Percentiles rank a stretch among this genome's conserved stretches.
These are phyloP conservation scores for Leguminivora glycinivorella DNA, from an alignment of 1,140 invertebrate species.

Conservation along the genomic window DNA sequence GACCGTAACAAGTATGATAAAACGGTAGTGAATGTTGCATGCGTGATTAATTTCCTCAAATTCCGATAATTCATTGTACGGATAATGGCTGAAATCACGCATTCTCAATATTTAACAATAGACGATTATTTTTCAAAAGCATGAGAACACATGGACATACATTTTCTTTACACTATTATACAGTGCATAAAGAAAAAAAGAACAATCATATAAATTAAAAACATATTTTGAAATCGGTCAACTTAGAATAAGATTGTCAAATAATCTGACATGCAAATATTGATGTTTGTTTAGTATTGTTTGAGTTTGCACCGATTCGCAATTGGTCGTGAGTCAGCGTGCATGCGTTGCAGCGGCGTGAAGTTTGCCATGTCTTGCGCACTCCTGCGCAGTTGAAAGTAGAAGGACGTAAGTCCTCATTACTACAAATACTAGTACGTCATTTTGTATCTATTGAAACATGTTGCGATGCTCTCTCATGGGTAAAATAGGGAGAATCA, in stretches of 20 bases:
- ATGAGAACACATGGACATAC: background rate
- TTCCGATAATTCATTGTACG: background rate
- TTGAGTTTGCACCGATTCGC: constrained; percentile 26
- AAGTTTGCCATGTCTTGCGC: constrained; percentile 9
- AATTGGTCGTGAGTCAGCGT: constrained; percentile 2
- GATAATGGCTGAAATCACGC: background rate
- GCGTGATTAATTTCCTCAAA: constrained; percentile 2
- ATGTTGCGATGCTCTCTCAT: constrained; percentile 14
- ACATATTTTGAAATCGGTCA: background rate
- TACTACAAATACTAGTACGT: background rate
- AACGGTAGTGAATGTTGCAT: constrained; percentile 3
- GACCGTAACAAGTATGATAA: constrained; percentile 14
- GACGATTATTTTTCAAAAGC: background rate
- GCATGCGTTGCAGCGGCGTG: constrained; percentile 4
- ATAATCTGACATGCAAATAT: background rate
- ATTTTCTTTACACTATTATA: background rate
- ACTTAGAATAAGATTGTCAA: constrained; percentile 1
- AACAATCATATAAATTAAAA: too few species aligned
- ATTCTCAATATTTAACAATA: background rate
- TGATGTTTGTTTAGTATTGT: constrained; percentile 1
- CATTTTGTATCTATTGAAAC: background rate
- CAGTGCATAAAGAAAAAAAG: too few species aligned
- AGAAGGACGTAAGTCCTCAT: background rate
- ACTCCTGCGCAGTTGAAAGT: constrained; percentile 1
- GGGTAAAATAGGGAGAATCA: constrained; percentile 20